Evolutionary conservation across 2,888 invertebrate species (phyloP).

Genomic region (Hydraecia micacea): DNA sequence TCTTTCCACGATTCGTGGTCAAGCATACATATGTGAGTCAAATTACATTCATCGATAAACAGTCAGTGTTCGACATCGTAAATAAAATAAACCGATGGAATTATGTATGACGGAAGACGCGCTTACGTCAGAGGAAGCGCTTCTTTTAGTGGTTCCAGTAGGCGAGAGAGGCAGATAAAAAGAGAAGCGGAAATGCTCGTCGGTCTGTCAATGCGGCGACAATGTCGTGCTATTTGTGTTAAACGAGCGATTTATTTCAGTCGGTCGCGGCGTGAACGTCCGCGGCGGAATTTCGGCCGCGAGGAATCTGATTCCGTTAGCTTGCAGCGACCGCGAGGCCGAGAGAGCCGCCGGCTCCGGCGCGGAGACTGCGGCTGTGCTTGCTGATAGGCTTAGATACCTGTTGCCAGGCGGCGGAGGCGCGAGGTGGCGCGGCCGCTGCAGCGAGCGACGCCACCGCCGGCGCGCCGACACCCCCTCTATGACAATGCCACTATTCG

Average conservation of each 20-base stretch:
- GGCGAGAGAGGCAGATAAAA: slow-evolving; percentile 76
- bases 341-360: slow-evolving; percentile 64
- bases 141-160: slow-evolving; percentile 71
- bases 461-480: slow-evolving; percentile 77
- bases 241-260: slow-evolving; percentile 90
- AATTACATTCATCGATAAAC: slow-evolving; percentile 71
- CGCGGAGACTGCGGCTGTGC: slow-evolving; percentile 64
- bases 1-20: slow-evolving; percentile 64
- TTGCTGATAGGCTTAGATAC: slow-evolving; percentile 67
- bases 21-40: slow-evolving; percentile 69
- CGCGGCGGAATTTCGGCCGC: slow-evolving; percentile 88
- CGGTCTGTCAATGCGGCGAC: slow-evolving; percentile 88
- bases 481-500: slow-evolving; percentile 80
- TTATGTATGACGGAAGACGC: slow-evolving; percentile 76
- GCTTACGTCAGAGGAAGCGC: slow-evolving; percentile 81
- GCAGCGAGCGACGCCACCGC: slow-evolving; percentile 68
- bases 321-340: slow-evolving; percentile 70
- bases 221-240: slow-evolving; percentile 89
- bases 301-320: slow-evolving; percentile 88
- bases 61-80: slow-evolving; percentile 62
- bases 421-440: slow-evolving; percentile 55
- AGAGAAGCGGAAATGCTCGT: slow-evolving; percentile 88
- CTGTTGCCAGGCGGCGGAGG: slow-evolving; percentile 70
- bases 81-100: slow-evolving; percentile 72
- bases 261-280: slow-evolving; percentile 89